These are phyloP conservation scores for Drosophila ironensis DNA, from an alignment of 1,140 invertebrate genomes.

Conservation along the genomic window DNA sequence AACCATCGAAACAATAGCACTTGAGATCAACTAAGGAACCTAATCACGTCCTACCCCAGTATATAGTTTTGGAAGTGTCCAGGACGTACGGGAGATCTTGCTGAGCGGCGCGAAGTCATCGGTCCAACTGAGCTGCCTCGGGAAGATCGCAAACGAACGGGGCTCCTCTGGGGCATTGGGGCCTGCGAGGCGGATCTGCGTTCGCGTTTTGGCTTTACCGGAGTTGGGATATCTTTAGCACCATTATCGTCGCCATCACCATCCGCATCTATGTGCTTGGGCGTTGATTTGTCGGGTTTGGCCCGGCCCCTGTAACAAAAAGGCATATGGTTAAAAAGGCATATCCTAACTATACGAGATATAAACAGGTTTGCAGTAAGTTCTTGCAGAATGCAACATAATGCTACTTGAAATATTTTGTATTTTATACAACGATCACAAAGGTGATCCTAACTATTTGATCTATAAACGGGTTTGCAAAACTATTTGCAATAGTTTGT, in stretches of 20 bases:
- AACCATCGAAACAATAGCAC: background rate
- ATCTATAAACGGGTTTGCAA: no score
- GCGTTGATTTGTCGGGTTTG: background rate
- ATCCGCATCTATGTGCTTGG: slow-evolving; percentile 27
- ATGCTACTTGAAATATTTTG: no score
- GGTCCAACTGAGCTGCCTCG: slow-evolving; percentile 28
- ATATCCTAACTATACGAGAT: no score
- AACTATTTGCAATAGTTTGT: no score
- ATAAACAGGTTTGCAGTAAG: no score
- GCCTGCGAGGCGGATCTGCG: slow-evolving; percentile 52
- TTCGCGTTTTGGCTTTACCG: slow-evolving; percentile 1
- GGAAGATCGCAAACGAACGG: slow-evolving; percentile 1
- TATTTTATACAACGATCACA: no score
- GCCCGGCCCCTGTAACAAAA: background rate
- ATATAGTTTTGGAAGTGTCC: slow-evolving; percentile 29
- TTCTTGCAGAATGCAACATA: no score
- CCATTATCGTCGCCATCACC: background rate
- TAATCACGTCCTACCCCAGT: slow-evolving; percentile 20
- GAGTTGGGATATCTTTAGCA: background rate
- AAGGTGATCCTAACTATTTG: no score
- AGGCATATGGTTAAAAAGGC: no score
- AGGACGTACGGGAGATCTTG: slow-evolving; percentile 31
- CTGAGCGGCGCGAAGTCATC: slow-evolving; percentile 29
- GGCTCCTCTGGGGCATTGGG: background rate
- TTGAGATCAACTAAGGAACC: background rate